Percentiles rank a stretch among this genome's conserved stretches.
These are phyloP conservation scores for Pipistrellus pygmaeus DNA, from an alignment of 2,797 vertebrate species.

Conservation along the genomic window DNA sequence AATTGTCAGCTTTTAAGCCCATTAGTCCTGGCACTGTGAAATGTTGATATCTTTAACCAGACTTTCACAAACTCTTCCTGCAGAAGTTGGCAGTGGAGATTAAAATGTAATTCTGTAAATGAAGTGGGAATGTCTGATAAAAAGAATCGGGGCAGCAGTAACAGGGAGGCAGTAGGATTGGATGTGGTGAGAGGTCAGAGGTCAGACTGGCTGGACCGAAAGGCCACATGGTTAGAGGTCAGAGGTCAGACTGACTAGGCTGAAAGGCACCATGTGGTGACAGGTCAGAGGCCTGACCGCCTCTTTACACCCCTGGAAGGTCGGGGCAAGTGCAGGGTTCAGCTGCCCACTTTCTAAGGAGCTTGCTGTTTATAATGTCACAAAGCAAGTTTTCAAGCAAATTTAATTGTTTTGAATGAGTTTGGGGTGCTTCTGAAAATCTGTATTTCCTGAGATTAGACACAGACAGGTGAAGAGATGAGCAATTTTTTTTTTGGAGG, in stretches of 20 bases:
- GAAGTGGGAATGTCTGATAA: background rate
- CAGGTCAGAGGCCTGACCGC: background rate
- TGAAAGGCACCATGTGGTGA: background rate
- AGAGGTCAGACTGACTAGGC: background rate
- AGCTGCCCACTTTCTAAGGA: background rate
- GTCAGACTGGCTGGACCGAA: background rate
- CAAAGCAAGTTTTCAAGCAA: background rate
- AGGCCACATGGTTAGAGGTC: background rate
- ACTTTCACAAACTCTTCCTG: constrained; percentile 66
- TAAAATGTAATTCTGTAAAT: background rate
- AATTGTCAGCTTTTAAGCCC: constrained; percentile 73
- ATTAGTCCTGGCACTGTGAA: constrained; percentile 69
- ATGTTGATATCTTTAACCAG: constrained; percentile 56
- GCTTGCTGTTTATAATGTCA: background rate
- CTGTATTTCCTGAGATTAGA: background rate
- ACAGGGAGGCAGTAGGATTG: background rate
- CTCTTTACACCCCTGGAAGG: background rate
- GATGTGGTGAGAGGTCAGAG: background rate
- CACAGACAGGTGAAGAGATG: background rate
- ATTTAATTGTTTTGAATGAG: background rate
- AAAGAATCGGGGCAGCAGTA: too few species aligned
- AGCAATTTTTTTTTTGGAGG: background rate
- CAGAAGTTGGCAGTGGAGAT: background rate
- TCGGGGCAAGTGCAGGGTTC: background rate
- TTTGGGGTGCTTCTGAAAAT: background rate